Conservation (phyloP, 2,888 invertebrate species). For the Eupelmus urozonus region DNA sequence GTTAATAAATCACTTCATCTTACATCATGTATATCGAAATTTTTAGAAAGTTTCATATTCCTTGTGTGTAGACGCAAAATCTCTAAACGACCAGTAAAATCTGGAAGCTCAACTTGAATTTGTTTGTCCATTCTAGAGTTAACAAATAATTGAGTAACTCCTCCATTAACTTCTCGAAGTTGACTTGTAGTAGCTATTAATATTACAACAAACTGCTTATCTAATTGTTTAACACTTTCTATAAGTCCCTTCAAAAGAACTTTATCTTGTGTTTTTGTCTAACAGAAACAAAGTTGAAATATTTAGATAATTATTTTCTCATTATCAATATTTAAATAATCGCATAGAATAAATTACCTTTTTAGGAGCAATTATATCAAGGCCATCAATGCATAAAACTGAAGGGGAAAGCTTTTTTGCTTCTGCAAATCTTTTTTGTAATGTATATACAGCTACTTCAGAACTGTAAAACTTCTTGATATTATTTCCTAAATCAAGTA, state of each 20-base stretch:
- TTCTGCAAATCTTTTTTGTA: not conserved
- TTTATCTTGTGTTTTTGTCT: not conserved
- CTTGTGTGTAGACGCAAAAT: not conserved
- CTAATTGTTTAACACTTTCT: not conserved
- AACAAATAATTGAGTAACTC: not conserved
- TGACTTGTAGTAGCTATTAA: not conserved
- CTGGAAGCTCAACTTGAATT: not conserved
- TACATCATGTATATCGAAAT: too few relatives aligned
- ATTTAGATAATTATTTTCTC: too few relatives aligned
- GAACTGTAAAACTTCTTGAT: too few relatives aligned
- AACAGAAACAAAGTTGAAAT: not conserved
- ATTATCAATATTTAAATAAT: not conserved
- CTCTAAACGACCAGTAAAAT: not conserved
- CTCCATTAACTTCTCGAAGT: not conserved
- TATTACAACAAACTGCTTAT: not conserved
- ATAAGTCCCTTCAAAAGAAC: not conserved
- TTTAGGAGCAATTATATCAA: conserved; percentile 6
- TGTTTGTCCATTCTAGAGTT: not conserved
- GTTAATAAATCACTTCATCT: too few relatives aligned
- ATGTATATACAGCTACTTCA: too few relatives aligned
- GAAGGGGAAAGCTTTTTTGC: not conserved
- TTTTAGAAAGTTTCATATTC: too few relatives aligned
- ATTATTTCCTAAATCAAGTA: not conserved
- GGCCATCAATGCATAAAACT: conserved; percentile 13
- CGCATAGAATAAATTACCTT: not conserved